A percentile compares a stretch with the other conserved stretches of the same genome.
phyloP scores from a whole-genome alignment of 2,113 vertebrate genomes.

The Aix galericulata region DNA sequence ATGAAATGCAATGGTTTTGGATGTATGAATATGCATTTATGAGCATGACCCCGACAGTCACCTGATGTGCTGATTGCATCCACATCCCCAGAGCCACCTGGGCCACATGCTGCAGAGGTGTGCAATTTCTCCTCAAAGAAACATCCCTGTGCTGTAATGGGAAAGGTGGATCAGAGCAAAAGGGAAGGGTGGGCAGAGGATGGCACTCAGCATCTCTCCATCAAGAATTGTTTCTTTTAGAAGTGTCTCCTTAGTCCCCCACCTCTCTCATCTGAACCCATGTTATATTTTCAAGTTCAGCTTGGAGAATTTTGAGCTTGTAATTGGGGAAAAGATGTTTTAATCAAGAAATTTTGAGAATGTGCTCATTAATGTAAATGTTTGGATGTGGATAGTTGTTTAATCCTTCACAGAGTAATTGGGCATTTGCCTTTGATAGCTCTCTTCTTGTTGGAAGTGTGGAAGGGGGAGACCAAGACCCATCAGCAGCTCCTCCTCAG shows the following conservation, averaged over 20 bases:
- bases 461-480: neutral
- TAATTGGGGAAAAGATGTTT: neutral
- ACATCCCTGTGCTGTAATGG: fast-evolving
- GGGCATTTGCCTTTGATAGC: neutral
- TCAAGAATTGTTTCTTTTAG: neutral
- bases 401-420: neutral
- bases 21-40: neutral
- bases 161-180: neutral
- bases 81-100: fast-evolving
- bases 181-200: fast-evolving
- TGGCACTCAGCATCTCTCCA: neutral
- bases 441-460: neutral
- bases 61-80: neutral
- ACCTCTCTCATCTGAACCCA: neutral
- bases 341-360: constrained; percentile 7
- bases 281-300: neutral
- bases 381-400: neutral
- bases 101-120: neutral
- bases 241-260: neutral
- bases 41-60: neutral
- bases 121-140: neutral
- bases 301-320: neutral
- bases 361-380: neutral
- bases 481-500: neutral
- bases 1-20: neutral